Conservation (phyloP, 2,797 vertebrate species). For the Argya squamiceps region DNA sequence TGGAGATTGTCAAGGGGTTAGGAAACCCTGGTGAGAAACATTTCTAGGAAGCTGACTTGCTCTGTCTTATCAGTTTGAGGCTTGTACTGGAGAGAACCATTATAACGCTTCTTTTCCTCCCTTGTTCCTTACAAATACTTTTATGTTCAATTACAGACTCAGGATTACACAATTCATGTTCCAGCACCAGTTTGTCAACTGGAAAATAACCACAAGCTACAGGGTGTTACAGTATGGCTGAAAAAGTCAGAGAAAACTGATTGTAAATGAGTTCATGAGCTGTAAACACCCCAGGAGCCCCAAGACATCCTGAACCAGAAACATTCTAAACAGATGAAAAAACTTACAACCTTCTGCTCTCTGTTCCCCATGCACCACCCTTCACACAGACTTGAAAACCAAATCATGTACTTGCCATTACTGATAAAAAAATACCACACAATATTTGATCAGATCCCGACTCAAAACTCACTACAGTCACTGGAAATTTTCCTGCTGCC, state of each 20-base stretch:
- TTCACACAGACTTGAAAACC: background rate
- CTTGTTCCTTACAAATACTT: background rate
- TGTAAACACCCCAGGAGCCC: background rate
- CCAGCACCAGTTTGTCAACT: background rate
- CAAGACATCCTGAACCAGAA: background rate
- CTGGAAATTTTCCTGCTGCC: background rate
- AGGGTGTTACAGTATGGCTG: background rate
- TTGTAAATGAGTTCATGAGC: background rate
- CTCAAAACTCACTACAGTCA: background rate
- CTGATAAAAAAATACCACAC: background rate
- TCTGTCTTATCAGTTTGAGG: background rate
- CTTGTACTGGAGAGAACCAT: background rate
- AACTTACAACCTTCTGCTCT: accelerated
- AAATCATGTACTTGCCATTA: background rate
- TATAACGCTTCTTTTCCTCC: background rate
- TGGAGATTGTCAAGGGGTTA: background rate
- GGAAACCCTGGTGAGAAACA: background rate
- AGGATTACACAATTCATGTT: background rate
- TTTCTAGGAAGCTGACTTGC: background rate
- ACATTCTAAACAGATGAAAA: background rate
- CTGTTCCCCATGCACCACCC: background rate
- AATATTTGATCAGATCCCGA: background rate
- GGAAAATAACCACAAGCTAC: background rate
- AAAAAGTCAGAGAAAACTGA: background rate
- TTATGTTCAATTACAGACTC: background rate